These are phyloP conservation scores for Orthonychiurus folsomi DNA, from an alignment of 2,888 invertebrate species.

Conservation along the genomic window DNA sequence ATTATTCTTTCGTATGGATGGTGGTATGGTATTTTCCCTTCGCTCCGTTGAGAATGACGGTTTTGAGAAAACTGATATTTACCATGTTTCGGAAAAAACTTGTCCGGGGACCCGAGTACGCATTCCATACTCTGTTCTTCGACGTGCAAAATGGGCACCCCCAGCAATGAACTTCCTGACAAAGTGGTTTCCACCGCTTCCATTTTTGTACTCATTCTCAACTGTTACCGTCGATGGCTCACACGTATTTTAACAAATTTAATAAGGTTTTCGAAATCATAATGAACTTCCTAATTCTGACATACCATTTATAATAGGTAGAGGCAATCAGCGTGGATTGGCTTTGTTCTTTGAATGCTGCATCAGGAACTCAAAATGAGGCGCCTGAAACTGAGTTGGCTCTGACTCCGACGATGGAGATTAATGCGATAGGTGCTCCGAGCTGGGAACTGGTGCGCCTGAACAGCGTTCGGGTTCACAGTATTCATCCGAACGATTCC, in stretches of 20 bases:
- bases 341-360: no score
- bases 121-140: constrained; percentile 20
- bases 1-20: constrained; percentile 28
- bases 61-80: constrained; percentile 30
- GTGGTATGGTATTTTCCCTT: constrained; percentile 25
- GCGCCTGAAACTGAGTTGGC: not conserved
- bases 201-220: constrained; percentile 26
- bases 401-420: not conserved
- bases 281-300: no score
- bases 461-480: constrained; percentile 32
- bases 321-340: no score
- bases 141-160: constrained; percentile 23
- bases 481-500: constrained; percentile 20
- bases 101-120: constrained; percentile 33
- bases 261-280: no score
- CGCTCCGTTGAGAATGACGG: constrained; percentile 29
- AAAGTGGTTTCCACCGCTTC: constrained; percentile 25
- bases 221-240: constrained; percentile 19
- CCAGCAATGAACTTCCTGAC: constrained; percentile 24
- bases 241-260: no score
- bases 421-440: constrained; percentile 19
- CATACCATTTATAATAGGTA: no score
- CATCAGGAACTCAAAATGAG: not conserved
- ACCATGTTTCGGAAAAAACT: constrained; percentile 29
- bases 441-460: constrained; percentile 34